Evolutionary conservation across 2,888 invertebrate species (phyloP).

Genomic region (Leucozona laternaria): DNA sequence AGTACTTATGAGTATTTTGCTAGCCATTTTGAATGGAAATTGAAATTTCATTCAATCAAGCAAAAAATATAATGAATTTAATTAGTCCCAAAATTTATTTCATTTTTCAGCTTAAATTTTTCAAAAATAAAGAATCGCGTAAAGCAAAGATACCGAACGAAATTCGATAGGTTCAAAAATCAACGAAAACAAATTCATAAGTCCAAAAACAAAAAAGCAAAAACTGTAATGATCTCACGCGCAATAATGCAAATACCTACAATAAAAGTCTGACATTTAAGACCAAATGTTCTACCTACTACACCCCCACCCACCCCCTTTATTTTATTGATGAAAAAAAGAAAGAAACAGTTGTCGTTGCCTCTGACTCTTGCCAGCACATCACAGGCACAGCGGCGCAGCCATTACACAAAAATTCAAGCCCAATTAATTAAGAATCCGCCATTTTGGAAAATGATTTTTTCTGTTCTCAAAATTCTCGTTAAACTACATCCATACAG

Average conservation of each 20-base stretch:
- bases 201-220: background rate
- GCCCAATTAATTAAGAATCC: slow-evolving; percentile 72
- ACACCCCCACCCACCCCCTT: background rate
- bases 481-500: background rate
- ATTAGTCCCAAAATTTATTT: too few species aligned
- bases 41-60: too few species aligned
- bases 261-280: slow-evolving; percentile 25
- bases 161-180: slow-evolving; percentile 20
- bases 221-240: slow-evolving; percentile 60
- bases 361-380: slow-evolving; percentile 44
- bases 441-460: slow-evolving; percentile 66
- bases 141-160: background rate
- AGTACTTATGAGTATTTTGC: too few species aligned
- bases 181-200: background rate
- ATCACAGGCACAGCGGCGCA: slow-evolving; percentile 25
- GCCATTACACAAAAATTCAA: slow-evolving; percentile 73
- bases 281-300: background rate
- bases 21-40: too few species aligned
- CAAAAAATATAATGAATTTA: too few species aligned
- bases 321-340: slow-evolving; percentile 6
- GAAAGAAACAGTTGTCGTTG: slow-evolving; percentile 48
- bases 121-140: background rate
- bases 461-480: slow-evolving; percentile 19
- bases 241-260: slow-evolving; percentile 60
- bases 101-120: background rate